Evolutionary conservation across 2,888 invertebrate species (phyloP), one percentile per base, ranked within the genome.

Genomic region (Sesamia inferens): DNA sequence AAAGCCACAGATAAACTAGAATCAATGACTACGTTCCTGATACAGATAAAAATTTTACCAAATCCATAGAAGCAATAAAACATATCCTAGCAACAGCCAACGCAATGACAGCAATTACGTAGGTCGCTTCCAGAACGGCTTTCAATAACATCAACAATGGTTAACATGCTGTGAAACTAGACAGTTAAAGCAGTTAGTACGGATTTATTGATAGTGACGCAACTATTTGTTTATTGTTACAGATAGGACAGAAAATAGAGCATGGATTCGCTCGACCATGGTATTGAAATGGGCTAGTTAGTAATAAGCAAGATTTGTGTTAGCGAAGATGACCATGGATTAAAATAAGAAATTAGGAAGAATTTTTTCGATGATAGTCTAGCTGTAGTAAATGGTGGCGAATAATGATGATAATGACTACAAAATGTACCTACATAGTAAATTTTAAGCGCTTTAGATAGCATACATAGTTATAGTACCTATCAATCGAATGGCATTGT

Each of bases 201-300:
- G 69, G 58, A 72, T 78, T 72, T 78, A 82, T 78, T 69, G 58
- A 42, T 51, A 62, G 55, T 80, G 78, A 78, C 63, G 78, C 59
- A 82, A 80, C 55, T 47, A 47, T 63, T 66, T 68, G 72, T 63
- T 70, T 75, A 71, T 63, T 65, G 62, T 74, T 63, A 54, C 64
- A 74, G 84, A 78, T 78, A 58, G 66, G 64, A 58, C 66, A 75
- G 81, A 81, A 83, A 78, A 75, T 59, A 69, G 78, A 68, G 51
- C 58, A 65, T 58, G 11, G 44, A 68, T 13, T 69, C 73, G 48
- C 47, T 68, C 61, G 47, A 71, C 65, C 67, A 68, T 79, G 48
- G 22, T 66, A 68, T 83, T 48, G 71, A 80, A 82, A 77, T 74
- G 54, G 70, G 57, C 42, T 44, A 42, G 74, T 54, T 48, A 42